Base-by-base conservation (phyloP, 1,140 invertebrate genomes). In the Physella acuta region DNA sequence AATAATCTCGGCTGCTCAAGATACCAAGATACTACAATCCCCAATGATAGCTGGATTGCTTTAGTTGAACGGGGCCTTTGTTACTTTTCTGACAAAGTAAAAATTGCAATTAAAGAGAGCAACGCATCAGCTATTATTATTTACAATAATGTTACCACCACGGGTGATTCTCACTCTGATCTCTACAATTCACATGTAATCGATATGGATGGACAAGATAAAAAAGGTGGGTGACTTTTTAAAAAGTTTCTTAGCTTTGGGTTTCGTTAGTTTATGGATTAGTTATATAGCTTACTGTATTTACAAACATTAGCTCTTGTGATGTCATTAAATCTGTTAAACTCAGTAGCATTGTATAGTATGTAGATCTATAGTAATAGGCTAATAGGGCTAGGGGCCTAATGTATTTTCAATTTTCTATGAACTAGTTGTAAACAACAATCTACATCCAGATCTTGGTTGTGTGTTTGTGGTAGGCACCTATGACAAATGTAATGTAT, bases 101-200 rank as follows among this genome's bases (percentile, higher is more conserved):
- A 63, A 66, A 30, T 67, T 20, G 74, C 74, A 0, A 68, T 70
- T 2, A 68, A 70, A 37, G 64, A 61, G 11, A 63, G 71, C 56
- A 76, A 76, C 52, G 74, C 74, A 1, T 72, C 72, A 17, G 74
- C 72, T 14, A 63, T 72, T 28, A 72, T 73, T 28, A 68, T 73
- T 39, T 74, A 74, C 44, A 74, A 72, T 63, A 68, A 67, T 56
- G 33, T 36, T 33, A 20, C 28, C 3, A 36, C 33, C 53, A 11
- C 24, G 24, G 24, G 53, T 55, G 11, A 5, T 8, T 24, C 20
- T 30, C 5, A 14, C 28, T 55, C 24, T 24, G 8, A 55, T 30
- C n/a, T n/a, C n/a, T n/a, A n/a, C n/a, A n/a, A n/a, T n/a, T n/a
- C n/a, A n/a, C n/a, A n/a, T n/a, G n/a, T n/a, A n/a, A n/a, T n/a